phyloP scores from a whole-genome alignment of 1,140 invertebrate genomes.

The Rhynchophorus ferrugineus region DNA sequence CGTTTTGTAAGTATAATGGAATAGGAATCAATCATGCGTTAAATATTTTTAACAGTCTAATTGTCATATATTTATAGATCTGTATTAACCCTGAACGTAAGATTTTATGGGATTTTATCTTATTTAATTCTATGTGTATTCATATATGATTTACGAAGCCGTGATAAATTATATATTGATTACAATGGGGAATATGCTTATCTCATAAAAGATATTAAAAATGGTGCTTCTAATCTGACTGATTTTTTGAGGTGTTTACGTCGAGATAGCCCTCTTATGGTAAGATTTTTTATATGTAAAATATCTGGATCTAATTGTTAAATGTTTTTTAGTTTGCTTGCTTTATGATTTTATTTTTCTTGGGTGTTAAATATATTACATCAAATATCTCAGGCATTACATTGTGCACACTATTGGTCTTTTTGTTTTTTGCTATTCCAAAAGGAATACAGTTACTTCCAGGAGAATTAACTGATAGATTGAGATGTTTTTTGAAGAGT shows the following conservation, averaged over 20 bases:
- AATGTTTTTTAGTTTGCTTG: slow-evolving; percentile 10
- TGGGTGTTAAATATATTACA: neutral
- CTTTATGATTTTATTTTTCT: slow-evolving; percentile 4
- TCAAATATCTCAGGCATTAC: neutral
- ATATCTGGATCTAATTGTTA: neutral
- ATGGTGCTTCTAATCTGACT: neutral
- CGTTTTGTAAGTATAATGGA: slow-evolving; percentile 9
- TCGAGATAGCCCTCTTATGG: slow-evolving; percentile 2
- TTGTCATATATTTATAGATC: slow-evolving; percentile 1
- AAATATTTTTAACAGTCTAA: no score
- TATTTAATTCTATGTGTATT: neutral
- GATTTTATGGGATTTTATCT: slow-evolving; percentile 2
- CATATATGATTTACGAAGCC: neutral
- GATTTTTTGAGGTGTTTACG: neutral
- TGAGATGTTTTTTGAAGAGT: neutral
- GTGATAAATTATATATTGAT: slow-evolving; percentile 1
- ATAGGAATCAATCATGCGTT: no score
- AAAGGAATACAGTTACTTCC: neutral
- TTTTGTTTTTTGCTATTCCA: neutral
- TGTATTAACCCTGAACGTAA: neutral
- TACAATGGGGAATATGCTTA: slow-evolving; percentile 9
- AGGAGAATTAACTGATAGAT: neutral
- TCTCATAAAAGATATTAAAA: slow-evolving; percentile 2
- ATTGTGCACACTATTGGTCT: neutral
- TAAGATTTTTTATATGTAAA: slow-evolving; percentile 1